phyloP scores from a whole-genome alignment of 1,140 invertebrate species.

The Saccostrea glomerata region DNA sequence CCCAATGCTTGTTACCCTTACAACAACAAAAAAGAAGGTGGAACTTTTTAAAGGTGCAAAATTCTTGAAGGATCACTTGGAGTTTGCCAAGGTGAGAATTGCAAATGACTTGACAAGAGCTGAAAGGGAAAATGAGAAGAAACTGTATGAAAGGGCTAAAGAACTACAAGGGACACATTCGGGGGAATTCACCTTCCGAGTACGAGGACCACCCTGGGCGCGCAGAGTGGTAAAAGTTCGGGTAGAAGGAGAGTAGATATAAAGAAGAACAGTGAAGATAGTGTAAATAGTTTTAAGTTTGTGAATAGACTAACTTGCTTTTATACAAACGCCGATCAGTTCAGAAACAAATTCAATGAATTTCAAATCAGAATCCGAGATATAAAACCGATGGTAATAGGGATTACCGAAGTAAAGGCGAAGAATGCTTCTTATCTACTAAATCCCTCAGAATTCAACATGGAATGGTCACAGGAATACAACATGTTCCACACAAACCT shows the following conservation, averaged over 20 bases:
- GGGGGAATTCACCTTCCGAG: slow-evolving; percentile 41
- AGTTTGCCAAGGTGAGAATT: too few relatives aligned
- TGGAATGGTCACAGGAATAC: slow-evolving; percentile 6
- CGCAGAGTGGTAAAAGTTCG: slow-evolving; percentile 13
- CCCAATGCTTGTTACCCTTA: slow-evolving; percentile 21
- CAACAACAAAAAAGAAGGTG: neutral
- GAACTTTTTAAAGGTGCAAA: neutral
- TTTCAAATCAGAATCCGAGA: slow-evolving; percentile 16
- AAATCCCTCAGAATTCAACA: slow-evolving; percentile 1
- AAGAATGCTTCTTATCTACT: slow-evolving; percentile 2
- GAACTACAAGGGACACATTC: neutral
- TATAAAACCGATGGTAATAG: neutral
- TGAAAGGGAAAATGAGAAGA: too few relatives aligned
- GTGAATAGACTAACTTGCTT: slow-evolving; percentile 28
- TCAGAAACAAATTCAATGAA: slow-evolving; percentile 44
- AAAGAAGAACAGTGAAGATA: neutral
- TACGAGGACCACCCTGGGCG: slow-evolving; percentile 47
- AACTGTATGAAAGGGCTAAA: too few relatives aligned
- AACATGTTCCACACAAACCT: slow-evolving; percentile 29
- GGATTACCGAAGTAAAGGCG: slow-evolving; percentile 44
- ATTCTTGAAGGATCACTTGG: neutral
- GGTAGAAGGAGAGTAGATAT: neutral
- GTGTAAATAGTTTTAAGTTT: neutral
- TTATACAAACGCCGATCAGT: slow-evolving; percentile 48
- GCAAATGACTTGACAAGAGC: too few relatives aligned